These are phyloP conservation scores for Diarsia mendica DNA, from an alignment of 2,888 invertebrate species.

Conservation along the genomic window DNA sequence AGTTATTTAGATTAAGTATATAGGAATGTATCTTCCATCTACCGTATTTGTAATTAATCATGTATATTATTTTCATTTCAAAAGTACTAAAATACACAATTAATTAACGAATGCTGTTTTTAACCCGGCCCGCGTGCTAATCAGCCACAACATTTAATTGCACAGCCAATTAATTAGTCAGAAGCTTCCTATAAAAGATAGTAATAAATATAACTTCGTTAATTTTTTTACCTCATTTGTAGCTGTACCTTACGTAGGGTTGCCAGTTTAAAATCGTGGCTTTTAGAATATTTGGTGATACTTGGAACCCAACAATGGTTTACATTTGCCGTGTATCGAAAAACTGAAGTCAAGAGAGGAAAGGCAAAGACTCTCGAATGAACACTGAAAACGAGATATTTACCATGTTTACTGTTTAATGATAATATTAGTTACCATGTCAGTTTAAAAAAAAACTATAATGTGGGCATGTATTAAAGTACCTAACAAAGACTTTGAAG, in stretches of 20 bases:
- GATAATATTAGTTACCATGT: too few relatives aligned
- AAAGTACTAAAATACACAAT: slow-evolving; percentile 4
- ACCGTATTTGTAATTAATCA: background rate
- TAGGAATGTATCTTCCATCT: background rate
- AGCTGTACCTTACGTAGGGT: background rate
- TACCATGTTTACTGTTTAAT: too few relatives aligned
- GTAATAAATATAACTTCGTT: slow-evolving; percentile 15
- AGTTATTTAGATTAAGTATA: background rate
- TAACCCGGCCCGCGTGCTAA: slow-evolving; percentile 16
- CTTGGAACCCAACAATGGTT: background rate
- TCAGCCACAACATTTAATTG: slow-evolving; percentile 10
- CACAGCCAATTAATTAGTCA: slow-evolving; percentile 37
- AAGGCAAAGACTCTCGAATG: too few relatives aligned
- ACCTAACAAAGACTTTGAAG: too few relatives aligned
- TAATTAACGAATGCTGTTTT: slow-evolving; percentile 20
- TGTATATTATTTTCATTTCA: background rate
- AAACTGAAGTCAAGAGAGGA: background rate
- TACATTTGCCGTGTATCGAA: background rate
- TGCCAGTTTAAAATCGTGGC: background rate
- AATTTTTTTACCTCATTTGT: slow-evolving; percentile 19
- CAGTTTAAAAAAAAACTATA: too few relatives aligned
- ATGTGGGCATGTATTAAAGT: background rate
- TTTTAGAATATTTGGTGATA: background rate
- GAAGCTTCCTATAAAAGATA: background rate
- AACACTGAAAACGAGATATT: too few relatives aligned